These are phyloP conservation scores for Busseola fusca DNA, from an alignment of 2,888 invertebrate genomes.

Conservation along the genomic window DNA sequence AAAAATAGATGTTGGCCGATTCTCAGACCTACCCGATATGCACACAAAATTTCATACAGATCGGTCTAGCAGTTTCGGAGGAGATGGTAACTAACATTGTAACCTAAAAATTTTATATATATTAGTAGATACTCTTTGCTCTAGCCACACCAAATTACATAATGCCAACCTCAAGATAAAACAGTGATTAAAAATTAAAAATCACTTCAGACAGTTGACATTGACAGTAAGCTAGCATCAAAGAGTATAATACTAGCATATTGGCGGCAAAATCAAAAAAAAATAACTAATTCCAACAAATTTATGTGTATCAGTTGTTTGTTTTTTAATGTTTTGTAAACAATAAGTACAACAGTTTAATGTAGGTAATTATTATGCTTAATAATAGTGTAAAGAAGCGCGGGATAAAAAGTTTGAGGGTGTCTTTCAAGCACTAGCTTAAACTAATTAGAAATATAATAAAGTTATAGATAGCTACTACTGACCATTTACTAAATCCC, in stretches of 20 bases:
- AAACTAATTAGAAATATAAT: background rate
- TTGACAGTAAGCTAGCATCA: background rate
- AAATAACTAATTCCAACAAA: background rate
- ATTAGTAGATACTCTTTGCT: no score
- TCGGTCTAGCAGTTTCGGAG: no score
- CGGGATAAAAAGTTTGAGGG: background rate
- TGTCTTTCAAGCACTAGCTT: background rate
- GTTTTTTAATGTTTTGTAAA: conserved; percentile 4
- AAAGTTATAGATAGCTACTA: background rate
- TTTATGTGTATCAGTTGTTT: background rate
- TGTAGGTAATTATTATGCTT: background rate
- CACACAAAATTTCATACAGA: no score
- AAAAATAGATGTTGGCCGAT: no score
- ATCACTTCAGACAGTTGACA: background rate
- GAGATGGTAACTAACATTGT: no score
- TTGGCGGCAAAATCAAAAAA: conserved; percentile 43
- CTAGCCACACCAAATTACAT: background rate
- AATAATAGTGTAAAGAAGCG: background rate
- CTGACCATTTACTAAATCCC: conserved; percentile 29
- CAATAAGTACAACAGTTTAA: background rate
- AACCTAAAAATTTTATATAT: no score
- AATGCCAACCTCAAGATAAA: background rate
- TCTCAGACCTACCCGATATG: no score
- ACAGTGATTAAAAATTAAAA: background rate
- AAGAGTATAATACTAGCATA: no score